Conservation (phyloP, 2,797 vertebrate species). For the Macropus fuliginosus region DNA sequence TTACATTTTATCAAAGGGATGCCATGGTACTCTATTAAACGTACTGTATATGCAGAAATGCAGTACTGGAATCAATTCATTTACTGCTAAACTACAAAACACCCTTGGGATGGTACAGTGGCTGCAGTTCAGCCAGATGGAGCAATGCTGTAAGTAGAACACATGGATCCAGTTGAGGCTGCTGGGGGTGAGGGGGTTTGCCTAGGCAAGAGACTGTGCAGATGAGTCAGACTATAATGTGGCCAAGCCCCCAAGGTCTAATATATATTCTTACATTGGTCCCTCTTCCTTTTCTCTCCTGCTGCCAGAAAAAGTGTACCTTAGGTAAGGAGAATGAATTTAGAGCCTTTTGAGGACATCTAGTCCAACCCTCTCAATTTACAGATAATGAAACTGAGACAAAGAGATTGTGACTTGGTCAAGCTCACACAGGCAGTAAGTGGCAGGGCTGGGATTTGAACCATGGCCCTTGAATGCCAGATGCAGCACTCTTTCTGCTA, state of each 20-base stretch:
- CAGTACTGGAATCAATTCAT: not conserved
- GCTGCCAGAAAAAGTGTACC: not conserved
- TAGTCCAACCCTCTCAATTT: not conserved
- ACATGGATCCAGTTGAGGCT: not conserved
- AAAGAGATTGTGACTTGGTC: too few species aligned
- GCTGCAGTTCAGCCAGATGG: not conserved
- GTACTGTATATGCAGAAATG: slow-evolving; percentile 8
- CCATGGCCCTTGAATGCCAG: not conserved
- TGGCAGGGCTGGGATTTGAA: not conserved
- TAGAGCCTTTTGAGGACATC: not conserved
- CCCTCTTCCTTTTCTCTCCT: not conserved
- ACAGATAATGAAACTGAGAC: not conserved
- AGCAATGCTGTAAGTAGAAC: not conserved
- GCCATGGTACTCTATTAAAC: not conserved
- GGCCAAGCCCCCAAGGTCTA: slow-evolving; percentile 6
- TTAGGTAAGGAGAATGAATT: not conserved
- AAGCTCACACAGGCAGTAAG: not conserved
- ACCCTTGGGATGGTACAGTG: not conserved
- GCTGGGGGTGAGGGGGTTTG: not conserved
- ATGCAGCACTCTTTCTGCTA: not conserved
- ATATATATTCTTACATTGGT: not conserved
- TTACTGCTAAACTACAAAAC: slow-evolving; percentile 10
- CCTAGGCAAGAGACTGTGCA: not conserved
- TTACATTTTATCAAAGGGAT: not conserved
- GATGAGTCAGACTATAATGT: not conserved